These are phyloP conservation scores for Luffia ferchaultella DNA, from an alignment of 2,888 invertebrate species.

Conservation along the genomic window DNA sequence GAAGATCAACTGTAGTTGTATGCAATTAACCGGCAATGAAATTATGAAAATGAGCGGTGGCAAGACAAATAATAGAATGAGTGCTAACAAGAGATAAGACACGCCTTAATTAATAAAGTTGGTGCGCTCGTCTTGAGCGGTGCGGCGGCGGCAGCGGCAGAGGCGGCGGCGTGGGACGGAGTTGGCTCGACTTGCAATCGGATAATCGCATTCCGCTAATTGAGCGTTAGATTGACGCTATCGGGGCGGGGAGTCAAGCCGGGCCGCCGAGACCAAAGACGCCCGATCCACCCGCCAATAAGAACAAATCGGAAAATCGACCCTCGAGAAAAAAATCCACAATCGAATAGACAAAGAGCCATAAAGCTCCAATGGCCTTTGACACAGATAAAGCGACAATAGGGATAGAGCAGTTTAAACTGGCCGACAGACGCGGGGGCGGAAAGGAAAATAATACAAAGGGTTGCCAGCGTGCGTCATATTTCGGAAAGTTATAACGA, in stretches of 20 bases:
- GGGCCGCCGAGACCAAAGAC: slow-evolving; percentile 8
- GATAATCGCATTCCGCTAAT: slow-evolving; percentile 64
- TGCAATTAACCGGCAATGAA: slow-evolving; percentile 61
- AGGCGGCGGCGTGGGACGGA: slow-evolving; percentile 23
- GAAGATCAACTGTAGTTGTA: slow-evolving; percentile 33
- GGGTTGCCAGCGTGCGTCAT: slow-evolving; percentile 46
- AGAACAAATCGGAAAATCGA: slow-evolving; percentile 36
- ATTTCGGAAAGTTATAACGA: slow-evolving; percentile 55
- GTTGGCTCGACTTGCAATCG: slow-evolving; percentile 37
- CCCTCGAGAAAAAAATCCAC: slow-evolving; percentile 29
- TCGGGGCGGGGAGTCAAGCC: slow-evolving; percentile 35
- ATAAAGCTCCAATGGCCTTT: slow-evolving; percentile 11
- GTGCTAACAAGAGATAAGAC: slow-evolving; percentile 68
- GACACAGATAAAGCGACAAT: slow-evolving; percentile 27
- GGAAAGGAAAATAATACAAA: slow-evolving; percentile 42
- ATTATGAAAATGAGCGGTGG: slow-evolving; percentile 66
- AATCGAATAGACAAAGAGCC: slow-evolving; percentile 10
- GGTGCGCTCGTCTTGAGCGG: slow-evolving; percentile 49
- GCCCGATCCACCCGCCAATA: slow-evolving; percentile 1
- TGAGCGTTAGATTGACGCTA: slow-evolving; percentile 66
- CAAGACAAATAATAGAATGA: slow-evolving; percentile 67
- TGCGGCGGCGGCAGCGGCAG: slow-evolving; percentile 34
- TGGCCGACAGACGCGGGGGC: slow-evolving; percentile 29
- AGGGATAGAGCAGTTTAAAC: slow-evolving; percentile 32
- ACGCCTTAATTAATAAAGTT: slow-evolving; percentile 67